Evolutionary conservation across 2,888 invertebrate species (phyloP).

Genomic region (Selenia dentaria): DNA sequence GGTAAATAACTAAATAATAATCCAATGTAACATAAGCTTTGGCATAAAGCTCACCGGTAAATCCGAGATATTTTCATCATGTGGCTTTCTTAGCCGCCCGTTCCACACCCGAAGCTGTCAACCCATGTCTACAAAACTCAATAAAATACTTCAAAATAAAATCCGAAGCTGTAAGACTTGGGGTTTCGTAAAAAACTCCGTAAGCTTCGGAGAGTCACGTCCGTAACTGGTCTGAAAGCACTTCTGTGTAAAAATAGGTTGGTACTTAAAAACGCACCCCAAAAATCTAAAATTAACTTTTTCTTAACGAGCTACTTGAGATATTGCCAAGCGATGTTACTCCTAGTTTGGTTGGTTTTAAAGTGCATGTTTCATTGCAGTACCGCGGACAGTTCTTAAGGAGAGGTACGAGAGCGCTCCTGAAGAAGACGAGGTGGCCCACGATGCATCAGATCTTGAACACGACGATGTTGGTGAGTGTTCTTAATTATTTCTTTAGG

Average conservation of each 20-base stretch:
- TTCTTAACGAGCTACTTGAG: constrained; percentile 53
- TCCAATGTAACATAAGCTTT: not conserved
- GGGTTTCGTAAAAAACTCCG: constrained; percentile 42
- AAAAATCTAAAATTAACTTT: constrained; percentile 72
- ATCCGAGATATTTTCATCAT: constrained; percentile 15
- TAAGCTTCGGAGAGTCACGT: constrained; percentile 50
- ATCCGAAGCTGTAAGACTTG: constrained; percentile 27
- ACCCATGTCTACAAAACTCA: constrained; percentile 41
- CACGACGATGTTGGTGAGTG: constrained; percentile 82
- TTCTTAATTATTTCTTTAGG: constrained; percentile 42
- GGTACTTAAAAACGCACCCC: constrained; percentile 56
- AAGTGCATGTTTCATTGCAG: constrained; percentile 79
- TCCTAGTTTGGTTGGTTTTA: constrained; percentile 41
- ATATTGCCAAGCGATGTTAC: constrained; percentile 24
- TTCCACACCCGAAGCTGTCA: constrained; percentile 38
- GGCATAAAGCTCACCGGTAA: not conserved
- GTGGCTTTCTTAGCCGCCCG: constrained; percentile 22
- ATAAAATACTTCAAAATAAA: constrained; percentile 40
- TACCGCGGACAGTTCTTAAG: constrained; percentile 92
- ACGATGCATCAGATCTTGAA: constrained; percentile 75
- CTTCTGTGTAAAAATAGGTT: constrained; percentile 55
- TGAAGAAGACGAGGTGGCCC: constrained; percentile 90
- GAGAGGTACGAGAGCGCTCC: constrained; percentile 92
- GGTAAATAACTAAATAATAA: no score
- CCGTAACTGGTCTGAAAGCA: constrained; percentile 41